phyloP scores from a whole-genome alignment of 2,888 invertebrate species.

The Azorinus chamasolen region DNA sequence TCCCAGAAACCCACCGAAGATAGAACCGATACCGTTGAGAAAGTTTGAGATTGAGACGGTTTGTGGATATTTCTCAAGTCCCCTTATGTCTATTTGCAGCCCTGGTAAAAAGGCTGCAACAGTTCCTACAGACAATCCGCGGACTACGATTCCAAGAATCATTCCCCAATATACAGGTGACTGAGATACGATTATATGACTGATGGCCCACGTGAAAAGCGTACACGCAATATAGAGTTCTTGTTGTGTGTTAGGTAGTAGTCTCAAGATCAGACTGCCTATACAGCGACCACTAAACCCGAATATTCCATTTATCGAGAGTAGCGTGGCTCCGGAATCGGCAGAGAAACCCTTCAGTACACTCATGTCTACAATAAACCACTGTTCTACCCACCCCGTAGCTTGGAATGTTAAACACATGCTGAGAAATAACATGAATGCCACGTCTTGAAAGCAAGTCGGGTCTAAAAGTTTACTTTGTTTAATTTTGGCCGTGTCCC shows the following conservation, averaged over 20 bases:
- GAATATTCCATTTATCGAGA: conserved; percentile 41
- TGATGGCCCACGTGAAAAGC: conserved; percentile 23
- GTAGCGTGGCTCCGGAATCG: conserved; percentile 20
- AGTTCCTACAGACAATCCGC: conserved; percentile 35
- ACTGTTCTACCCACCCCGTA: conserved; percentile 39
- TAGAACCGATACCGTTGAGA: conserved; percentile 17
- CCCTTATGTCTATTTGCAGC: conserved; percentile 37
- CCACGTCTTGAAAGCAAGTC: too few relatives aligned
- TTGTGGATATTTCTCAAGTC: conserved; percentile 30
- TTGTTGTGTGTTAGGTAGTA: conserved; percentile 24
- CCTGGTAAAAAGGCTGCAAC: conserved; percentile 19
- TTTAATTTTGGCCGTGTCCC: too few relatives aligned
- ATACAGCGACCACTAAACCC: conserved; percentile 39
- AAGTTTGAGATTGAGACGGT: conserved; percentile 38
- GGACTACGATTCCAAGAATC: conserved; percentile 31
- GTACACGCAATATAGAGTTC: conserved; percentile 19
- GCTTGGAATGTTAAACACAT: too few relatives aligned
- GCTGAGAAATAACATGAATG: too few relatives aligned
- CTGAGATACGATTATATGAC: conserved; percentile 20
- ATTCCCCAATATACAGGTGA: conserved; percentile 27
- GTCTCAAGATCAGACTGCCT: conserved; percentile 12
- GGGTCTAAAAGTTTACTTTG: too few relatives aligned
- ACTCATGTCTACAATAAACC: conserved; percentile 45
- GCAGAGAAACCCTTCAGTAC: conserved; percentile 37
- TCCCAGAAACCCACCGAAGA: conserved; percentile 40